Base-by-base conservation (phyloP, 2,797 vertebrate genomes). In the Antennarius maculatus region DNA sequence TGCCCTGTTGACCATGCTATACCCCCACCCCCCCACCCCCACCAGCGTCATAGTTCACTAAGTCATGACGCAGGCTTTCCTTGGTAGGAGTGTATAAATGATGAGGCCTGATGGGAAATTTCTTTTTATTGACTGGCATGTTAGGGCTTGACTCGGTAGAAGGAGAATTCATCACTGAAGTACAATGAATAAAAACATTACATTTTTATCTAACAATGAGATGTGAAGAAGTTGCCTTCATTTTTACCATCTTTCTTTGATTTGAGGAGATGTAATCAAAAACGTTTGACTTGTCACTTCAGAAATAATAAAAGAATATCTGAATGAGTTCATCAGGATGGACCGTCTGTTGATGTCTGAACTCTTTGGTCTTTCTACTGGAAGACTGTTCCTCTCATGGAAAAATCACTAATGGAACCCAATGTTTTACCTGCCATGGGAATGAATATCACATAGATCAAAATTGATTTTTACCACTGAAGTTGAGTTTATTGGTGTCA, bases 1-100 rank as follows among this genome's bases (percentile, higher is more conserved):
- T n/a, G 55, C 23, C 70, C 54, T 54, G 66, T 61, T 71, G 77
- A 66, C 43, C 15, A 14, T 59, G 49, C 78, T 60, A 70, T 73
- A 37, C 69, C n/a, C 77, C 50, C 64, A 54, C n/a, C 53, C 18
- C 14, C 13, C 53, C 29, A 18, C 46, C 7, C 9, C 6, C 31
- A 5, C 23, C 23, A 23, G 23, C 23, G 2, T 23, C 1, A 66
- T 57, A 37, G 56, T 48, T 68, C 71, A n/a, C 41, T 0, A 16
- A 48, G 55, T 51, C 27, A 59, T n/a, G 55, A 58, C 39, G 0
- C 56, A 2, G 49, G 34, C 13, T 18, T 0, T 5, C 52, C 66
- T 73, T 29, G 70, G 72, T 70, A 43, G 51, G 27, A 37, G 7
- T 1, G 39, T 61, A 34, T 42, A 31, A 54, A 39, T 52, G 49